Base-by-base conservation (phyloP, 2,113 vertebrate genomes). In the Cardinalis cardinalis region DNA sequence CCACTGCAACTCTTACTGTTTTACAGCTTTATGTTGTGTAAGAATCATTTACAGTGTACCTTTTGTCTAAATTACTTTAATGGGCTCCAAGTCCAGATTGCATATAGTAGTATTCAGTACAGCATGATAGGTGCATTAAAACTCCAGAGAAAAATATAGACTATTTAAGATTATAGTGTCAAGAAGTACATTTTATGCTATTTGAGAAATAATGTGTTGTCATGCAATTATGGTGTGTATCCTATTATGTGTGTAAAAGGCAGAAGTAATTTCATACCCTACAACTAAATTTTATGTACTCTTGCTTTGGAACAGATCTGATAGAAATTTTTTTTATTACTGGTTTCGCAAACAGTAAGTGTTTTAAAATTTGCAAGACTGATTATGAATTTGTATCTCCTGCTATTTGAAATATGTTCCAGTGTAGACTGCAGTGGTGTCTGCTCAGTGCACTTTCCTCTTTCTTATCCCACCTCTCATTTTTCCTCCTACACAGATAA, bases 61-160 rank as follows among this genome's bases (percentile, higher is more conserved):
- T 87, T 85, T 90, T 66, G 51, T 80, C 68, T 94, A 80, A 94
- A 90, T 88, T 80, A 48, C 31, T 86, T 77, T 71, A 91, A 91
- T 59, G 11, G 38, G 9, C 36, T 28, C 6, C 36, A 77, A 84
- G 31, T 80, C 56, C 26, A 48, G 36, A 71, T 43, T 55, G 31
- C 36, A 31, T 53, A 15, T 23, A 86, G 55, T 28, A 51, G 20
- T 28, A 44, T 59, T 76, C 46, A 79, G 46, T 82, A 41, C 36
- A 53, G 29, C 26, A 26, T 49, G 82, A 72, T 38, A 82, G 31
- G 28, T 69, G 29, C 55, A 61, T 78, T 91, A 85, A 79, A 93
- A 79, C 40, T 79, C 41, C 31, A 55, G 51, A 63, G 60, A 36
- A 84, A 94, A 86, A 92, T 52, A 68, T 2, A 74, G 51, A 29